phyloP scores from a whole-genome alignment of 2,797 vertebrate species.

The Xyrichtys novacula region DNA sequence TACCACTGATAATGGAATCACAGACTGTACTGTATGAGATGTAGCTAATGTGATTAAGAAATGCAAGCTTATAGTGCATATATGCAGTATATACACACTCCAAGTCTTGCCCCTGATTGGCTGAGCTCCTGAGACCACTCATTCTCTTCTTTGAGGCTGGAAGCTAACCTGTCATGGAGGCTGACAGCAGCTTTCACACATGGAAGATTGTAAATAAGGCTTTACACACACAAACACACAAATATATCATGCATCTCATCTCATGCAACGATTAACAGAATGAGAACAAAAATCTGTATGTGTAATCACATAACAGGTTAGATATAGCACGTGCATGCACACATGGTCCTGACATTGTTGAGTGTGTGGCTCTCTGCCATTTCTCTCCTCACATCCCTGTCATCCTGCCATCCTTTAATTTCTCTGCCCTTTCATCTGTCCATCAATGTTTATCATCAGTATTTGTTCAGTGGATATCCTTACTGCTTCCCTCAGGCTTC shows the following conservation, averaged over 20 bases:
- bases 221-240: constrained; percentile 16
- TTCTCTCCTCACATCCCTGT: constrained; percentile 35
- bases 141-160: constrained; percentile 59
- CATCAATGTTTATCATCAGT: constrained; percentile 53
- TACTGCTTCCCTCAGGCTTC: constrained; percentile 15
- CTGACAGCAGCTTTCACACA: constrained; percentile 67
- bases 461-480: constrained; percentile 50
- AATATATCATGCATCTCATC: constrained; percentile 15
- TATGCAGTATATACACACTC: constrained; percentile 8
- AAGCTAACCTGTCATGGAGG: constrained; percentile 65
- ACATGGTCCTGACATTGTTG: constrained; percentile 23
- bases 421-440: constrained; percentile 63
- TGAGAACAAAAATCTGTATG: constrained; percentile 26
- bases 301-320: not conserved
- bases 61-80: constrained; percentile 6
- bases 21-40: constrained; percentile 11
- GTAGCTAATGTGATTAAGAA: constrained; percentile 45
- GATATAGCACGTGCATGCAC: constrained; percentile 13
- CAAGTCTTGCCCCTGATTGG: constrained; percentile 44
- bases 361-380: constrained; percentile 19
- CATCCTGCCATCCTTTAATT: constrained; percentile 57
- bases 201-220: constrained; percentile 42
- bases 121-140: constrained; percentile 41
- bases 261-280: constrained; percentile 32
- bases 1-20: constrained; percentile 28